These are phyloP conservation scores for Cossypha heuglini DNA, from an alignment of 2,797 vertebrate species.

Conservation along the genomic window DNA sequence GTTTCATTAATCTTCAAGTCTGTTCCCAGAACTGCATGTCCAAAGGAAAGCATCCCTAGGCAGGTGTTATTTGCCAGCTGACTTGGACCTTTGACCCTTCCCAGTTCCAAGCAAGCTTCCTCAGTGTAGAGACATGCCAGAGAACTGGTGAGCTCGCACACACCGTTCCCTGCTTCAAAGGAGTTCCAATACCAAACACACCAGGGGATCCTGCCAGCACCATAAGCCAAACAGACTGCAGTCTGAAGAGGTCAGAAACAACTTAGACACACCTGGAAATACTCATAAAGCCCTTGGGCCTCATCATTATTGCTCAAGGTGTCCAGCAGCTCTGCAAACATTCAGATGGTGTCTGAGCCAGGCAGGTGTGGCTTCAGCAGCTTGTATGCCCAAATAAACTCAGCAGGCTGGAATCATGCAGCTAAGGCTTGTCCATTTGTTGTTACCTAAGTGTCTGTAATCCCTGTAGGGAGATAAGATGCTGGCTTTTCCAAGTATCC, in stretches of 20 bases:
- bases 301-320: neutral
- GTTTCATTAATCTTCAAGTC: neutral
- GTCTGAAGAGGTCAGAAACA: constrained; percentile 3
- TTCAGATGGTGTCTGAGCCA: neutral
- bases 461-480: neutral
- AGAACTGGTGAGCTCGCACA: neutral
- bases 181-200: neutral
- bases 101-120: neutral
- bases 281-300: neutral
- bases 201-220: neutral
- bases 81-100: neutral
- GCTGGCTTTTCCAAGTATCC: neutral
- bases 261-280: neutral
- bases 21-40: neutral
- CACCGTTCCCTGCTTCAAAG: neutral
- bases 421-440: fast-evolving
- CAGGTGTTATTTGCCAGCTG: neutral
- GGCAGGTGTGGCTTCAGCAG: neutral
- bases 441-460: neutral
- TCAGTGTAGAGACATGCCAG: fast-evolving
- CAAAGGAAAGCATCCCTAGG: neutral
- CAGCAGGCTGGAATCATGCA: neutral
- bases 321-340: constrained; percentile 3
- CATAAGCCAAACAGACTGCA: neutral
- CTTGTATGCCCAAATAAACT: neutral